These are phyloP conservation scores for Sebastes trivittatus DNA, from an alignment of 2,797 vertebrate species.

Conservation along the genomic window DNA sequence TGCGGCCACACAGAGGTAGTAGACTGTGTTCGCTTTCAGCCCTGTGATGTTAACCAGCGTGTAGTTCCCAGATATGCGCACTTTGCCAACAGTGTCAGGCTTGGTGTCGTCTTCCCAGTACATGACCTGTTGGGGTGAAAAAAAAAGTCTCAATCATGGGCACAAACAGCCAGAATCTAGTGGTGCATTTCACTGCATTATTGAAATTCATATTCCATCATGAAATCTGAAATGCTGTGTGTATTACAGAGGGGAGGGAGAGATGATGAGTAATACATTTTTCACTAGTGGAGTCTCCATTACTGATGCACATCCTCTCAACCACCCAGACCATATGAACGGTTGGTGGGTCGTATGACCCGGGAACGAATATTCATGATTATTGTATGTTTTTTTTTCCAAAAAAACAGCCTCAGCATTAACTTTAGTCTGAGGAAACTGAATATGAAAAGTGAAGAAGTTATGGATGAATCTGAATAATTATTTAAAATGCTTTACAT, in stretches of 20 bases:
- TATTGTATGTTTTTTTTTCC: neutral
- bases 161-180: slow-evolving; percentile 5
- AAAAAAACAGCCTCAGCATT: slow-evolving; percentile 8
- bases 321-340: slow-evolving; percentile 11
- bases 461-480: neutral
- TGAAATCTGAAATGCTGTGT: slow-evolving; percentile 50
- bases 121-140: slow-evolving; percentile 80
- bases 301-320: slow-evolving; percentile 46
- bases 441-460: neutral
- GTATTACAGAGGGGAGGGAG: slow-evolving; percentile 30
- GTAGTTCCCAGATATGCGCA: slow-evolving; percentile 89
- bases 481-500: neutral
- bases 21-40: slow-evolving; percentile 88
- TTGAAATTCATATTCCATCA: slow-evolving; percentile 38
- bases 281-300: slow-evolving; percentile 36
- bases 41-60: slow-evolving; percentile 87
- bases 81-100: slow-evolving; percentile 89
- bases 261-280: slow-evolving; percentile 51
- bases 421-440: neutral
- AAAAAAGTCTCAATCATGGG: neutral
- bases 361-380: neutral
- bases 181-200: slow-evolving; percentile 29
- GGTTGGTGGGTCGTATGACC: slow-evolving; percentile 36
- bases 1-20: slow-evolving; percentile 90
- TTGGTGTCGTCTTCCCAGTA: slow-evolving; percentile 94